Evolutionary conservation across 2,888 invertebrate genomes (phyloP).

Genomic region (Parnassius mnemosyne): DNA sequence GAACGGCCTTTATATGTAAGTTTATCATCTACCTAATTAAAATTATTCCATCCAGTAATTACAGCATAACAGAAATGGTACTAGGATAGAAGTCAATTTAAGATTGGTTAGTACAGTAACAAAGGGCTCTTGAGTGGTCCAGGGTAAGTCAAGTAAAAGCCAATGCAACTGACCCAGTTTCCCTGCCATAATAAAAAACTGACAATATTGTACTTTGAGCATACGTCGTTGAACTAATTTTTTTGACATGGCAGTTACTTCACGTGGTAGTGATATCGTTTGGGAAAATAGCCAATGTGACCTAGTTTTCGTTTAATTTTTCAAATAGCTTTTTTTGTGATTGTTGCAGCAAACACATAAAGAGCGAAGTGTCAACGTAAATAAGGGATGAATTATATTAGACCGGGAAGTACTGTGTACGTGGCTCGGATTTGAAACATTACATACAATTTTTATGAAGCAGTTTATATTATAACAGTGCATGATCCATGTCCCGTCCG

Average conservation of each 20-base stretch:
- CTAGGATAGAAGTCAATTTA: not conserved
- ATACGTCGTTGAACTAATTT: conserved; percentile 6
- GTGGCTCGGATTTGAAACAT: too few species aligned
- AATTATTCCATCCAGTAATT: too few species aligned
- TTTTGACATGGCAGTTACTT: not conserved
- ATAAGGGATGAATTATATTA: too few species aligned
- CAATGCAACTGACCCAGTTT: conserved; percentile 16
- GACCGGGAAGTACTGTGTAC: too few species aligned
- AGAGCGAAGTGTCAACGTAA: too few species aligned
- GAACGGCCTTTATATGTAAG: too few species aligned
- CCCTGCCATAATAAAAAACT: conserved; percentile 17
- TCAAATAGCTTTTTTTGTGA: not conserved
- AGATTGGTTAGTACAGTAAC: not conserved
- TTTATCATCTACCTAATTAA: too few species aligned
- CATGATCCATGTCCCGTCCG: too few species aligned
- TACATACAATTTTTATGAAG: too few species aligned
- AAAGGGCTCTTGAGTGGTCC: conserved; percentile 1
- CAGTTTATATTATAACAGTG: too few species aligned
- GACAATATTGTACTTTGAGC: conserved; percentile 5
- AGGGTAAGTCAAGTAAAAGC: conserved; percentile 13
- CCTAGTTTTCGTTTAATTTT: conserved; percentile 5
- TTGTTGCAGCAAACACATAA: too few species aligned
- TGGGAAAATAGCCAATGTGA: not conserved
- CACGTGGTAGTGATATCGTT: not conserved
- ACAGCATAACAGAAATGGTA: not conserved